phyloP scores from a whole-genome alignment of 2,888 invertebrate species.

The Sphinx pinastri region DNA sequence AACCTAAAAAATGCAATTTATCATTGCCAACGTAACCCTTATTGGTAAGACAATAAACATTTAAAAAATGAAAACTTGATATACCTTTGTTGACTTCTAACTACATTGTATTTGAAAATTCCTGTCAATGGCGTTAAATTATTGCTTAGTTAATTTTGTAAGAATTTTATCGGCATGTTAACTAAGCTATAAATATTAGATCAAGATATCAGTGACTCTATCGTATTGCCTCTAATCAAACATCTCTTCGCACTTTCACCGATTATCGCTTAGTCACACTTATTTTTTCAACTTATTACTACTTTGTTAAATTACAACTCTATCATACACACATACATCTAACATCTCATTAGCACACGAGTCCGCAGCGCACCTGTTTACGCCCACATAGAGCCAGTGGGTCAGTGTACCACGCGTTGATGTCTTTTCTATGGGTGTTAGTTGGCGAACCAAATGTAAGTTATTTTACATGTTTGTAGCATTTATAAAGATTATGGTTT shows the following conservation, averaged over 20 bases:
- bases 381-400: slow-evolving; percentile 47
- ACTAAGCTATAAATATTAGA: not conserved
- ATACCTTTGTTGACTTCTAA: not conserved
- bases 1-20: slow-evolving; percentile 5
- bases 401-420: slow-evolving; percentile 61
- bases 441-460: slow-evolving; percentile 28
- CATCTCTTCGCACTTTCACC: slow-evolving; percentile 28
- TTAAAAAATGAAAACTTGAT: not conserved
- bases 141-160: slow-evolving; percentile 8
- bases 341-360: slow-evolving; percentile 25
- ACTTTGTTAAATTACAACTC: slow-evolving; percentile 40
- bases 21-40: slow-evolving; percentile 8
- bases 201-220: not conserved
- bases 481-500: slow-evolving; percentile 7
- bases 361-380: slow-evolving; percentile 12
- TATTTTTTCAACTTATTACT: slow-evolving; percentile 33
- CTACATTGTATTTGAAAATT: not conserved
- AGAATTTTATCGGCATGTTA: slow-evolving; percentile 16
- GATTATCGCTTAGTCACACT: slow-evolving; percentile 24
- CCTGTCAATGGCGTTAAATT: not conserved
- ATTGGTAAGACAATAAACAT: slow-evolving; percentile 3
- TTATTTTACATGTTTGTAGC: slow-evolving; percentile 26
- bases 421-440: slow-evolving; percentile 57
- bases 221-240: slow-evolving; percentile 6
- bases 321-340: slow-evolving; percentile 35